Percentiles rank a stretch among this genome's conserved stretches.
Evolutionary conservation across 2,113 vertebrate species (phyloP).

Genomic region (Sander lucioperca): DNA sequence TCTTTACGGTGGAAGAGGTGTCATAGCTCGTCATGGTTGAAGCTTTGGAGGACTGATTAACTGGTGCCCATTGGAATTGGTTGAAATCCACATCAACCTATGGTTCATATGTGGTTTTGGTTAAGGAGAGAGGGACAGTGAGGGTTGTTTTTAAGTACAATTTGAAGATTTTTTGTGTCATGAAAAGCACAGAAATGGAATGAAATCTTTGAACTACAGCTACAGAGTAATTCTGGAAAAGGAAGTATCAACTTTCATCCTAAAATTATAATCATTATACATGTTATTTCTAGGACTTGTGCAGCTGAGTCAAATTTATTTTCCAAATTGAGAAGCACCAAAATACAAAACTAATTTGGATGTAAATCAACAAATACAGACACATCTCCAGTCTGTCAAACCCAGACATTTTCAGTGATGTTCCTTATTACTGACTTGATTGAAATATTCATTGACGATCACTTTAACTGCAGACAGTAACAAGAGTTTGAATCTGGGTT

Average conservation of each 20-base stretch:
- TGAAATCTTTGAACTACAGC: constrained; percentile 7
- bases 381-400: neutral
- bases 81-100: constrained; percentile 88
- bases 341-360: constrained; percentile 14
- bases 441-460: constrained; percentile 40
- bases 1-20: constrained; percentile 66
- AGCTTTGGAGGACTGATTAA: constrained; percentile 74
- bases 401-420: neutral
- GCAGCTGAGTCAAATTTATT: neutral
- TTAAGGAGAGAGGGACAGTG: constrained; percentile 64
- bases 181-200: constrained; percentile 9
- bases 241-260: neutral
- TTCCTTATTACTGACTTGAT: constrained; percentile 35
- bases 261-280: constrained; percentile 3
- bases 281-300: neutral
- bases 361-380: constrained; percentile 32
- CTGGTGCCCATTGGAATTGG: constrained; percentile 85
- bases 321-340: neutral
- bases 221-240: constrained; percentile 1
- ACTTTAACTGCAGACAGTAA: constrained; percentile 18
- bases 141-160: constrained; percentile 22
- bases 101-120: constrained; percentile 20
- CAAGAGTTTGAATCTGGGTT: neutral
- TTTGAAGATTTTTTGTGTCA: neutral
- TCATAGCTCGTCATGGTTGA: constrained; percentile 77